Evolutionary conservation across 2,113 vertebrate genomes (phyloP), one percentile per base, ranked within the genome.

Genomic region (Gobiocypris rarus): DNA sequence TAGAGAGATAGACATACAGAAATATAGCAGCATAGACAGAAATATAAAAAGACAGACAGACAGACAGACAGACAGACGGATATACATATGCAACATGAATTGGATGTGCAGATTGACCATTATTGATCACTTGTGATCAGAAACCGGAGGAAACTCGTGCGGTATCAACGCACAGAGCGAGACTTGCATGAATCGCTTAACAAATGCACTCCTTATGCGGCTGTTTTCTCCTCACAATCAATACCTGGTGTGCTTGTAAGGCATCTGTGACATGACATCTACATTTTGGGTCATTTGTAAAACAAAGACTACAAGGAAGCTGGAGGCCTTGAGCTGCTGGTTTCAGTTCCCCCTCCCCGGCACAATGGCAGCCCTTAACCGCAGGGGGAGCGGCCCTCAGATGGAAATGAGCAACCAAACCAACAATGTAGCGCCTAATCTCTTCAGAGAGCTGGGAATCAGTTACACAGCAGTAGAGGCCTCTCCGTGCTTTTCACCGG

Each of bases 401-500:
- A 95, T 95, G 94, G 94, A 95, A 95, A 95, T 95, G 95, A 94
- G 94, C 94, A 95, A 91, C 95, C 93, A 81, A 85, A 92, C 89
- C 93, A 93, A 94, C 94, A 95, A 95, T 95, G 93, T 91, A 90
- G 90, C 15, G 76, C 91, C 94, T 95, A 95, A 95, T 95, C 95
- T 95, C 94, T 93, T 94, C 94, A 95, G 93, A 95, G 94, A 90
- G 92, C 84, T 9, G 89, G 90, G 94, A 94, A 93, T 94, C 93
- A 92, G 94, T 95, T 94, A 95, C 94, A 94, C 94, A 93, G 93
- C 93, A 93, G 93, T 93, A 91, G 92, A 92, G 91, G 86, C 89
- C 90, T 90, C 93, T 94, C 67, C 92, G 75, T 90, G 92, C 92
- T 92, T 94, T 93, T 93, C 92, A 94, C 61, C 87, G 26, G 86